Conservation (phyloP, 2,888 invertebrate genomes). For the Eupithecia insigniata region DNA sequence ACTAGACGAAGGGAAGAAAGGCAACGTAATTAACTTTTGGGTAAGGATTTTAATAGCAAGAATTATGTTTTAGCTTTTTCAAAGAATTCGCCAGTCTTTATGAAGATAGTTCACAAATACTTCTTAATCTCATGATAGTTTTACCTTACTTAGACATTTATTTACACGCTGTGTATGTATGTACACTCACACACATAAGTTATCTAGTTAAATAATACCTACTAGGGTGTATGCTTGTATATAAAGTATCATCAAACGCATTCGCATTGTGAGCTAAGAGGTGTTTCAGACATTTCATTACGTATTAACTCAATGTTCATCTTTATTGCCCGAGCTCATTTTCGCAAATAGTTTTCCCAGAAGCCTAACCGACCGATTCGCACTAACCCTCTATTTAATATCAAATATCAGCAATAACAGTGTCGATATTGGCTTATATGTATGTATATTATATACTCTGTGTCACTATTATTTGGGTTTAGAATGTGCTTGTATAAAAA, state of each 20-base stretch:
- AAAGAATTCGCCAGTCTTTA: neutral
- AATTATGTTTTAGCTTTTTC: neutral
- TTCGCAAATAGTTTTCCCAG: constrained; percentile 30
- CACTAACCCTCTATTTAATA: constrained; percentile 28
- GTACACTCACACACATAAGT: too few relatives aligned
- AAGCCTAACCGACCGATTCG: constrained; percentile 23
- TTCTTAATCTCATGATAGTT: neutral
- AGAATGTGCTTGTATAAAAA: neutral
- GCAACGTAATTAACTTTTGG: neutral
- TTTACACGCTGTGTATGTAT: too few relatives aligned
- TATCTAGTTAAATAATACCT: neutral
- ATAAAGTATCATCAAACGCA: constrained; percentile 2
- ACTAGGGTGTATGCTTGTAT: neutral
- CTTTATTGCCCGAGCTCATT: constrained; percentile 25
- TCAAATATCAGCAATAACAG: constrained; percentile 44
- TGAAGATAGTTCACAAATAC: neutral
- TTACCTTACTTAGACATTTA: neutral
- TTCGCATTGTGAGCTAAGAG: neutral
- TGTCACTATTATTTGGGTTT: neutral
- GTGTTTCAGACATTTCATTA: constrained; percentile 19
- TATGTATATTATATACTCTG: too few relatives aligned
- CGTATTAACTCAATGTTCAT: constrained; percentile 7
- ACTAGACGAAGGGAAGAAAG: neutral
- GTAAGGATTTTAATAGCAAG: neutral
- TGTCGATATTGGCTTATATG: constrained; percentile 45